These are phyloP conservation scores for Acanthisitta chloris DNA, from an alignment of 2,113 vertebrate species.

Conservation along the genomic window DNA sequence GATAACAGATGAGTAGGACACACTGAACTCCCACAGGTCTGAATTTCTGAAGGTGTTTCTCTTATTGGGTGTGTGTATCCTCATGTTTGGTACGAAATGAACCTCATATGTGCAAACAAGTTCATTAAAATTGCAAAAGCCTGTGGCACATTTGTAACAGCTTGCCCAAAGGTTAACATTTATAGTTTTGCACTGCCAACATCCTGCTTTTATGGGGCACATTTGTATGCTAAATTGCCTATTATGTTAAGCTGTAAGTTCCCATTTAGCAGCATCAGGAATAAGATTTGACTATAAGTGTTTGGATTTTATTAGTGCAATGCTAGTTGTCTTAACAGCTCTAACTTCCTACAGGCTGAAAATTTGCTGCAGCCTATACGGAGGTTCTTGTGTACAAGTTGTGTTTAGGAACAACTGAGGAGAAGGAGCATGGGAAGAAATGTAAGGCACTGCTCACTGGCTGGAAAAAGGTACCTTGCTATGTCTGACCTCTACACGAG, in stretches of 20 bases:
- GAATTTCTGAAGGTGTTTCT: neutral
- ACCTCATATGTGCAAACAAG: constrained; percentile 68
- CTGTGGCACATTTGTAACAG: constrained; percentile 75
- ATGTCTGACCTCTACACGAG: constrained; percentile 32
- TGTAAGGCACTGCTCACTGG: neutral
- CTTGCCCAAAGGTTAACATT: constrained; percentile 78
- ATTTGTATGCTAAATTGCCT: constrained; percentile 81
- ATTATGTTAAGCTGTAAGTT: constrained; percentile 75
- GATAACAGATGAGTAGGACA: neutral
- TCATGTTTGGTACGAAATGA: constrained; percentile 19
- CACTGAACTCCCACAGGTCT: neutral
- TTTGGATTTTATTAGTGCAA: constrained; percentile 76
- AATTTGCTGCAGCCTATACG: constrained; percentile 9
- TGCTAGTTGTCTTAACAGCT: constrained; percentile 58
- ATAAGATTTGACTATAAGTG: constrained; percentile 74
- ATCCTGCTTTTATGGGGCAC: constrained; percentile 74
- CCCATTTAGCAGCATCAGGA: constrained; percentile 75
- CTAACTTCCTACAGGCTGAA: constrained; percentile 59
- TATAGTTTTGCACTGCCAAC: constrained; percentile 73
- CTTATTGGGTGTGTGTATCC: neutral
- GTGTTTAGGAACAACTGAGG: neutral
- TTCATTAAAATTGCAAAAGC: constrained; percentile 75
- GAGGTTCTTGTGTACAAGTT: neutral
- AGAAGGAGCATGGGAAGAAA: neutral
- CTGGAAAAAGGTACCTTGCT: constrained; percentile 20